Evolutionary conservation across 2,888 invertebrate genomes (phyloP).

Genomic region (Myopa tessellatipennis): DNA sequence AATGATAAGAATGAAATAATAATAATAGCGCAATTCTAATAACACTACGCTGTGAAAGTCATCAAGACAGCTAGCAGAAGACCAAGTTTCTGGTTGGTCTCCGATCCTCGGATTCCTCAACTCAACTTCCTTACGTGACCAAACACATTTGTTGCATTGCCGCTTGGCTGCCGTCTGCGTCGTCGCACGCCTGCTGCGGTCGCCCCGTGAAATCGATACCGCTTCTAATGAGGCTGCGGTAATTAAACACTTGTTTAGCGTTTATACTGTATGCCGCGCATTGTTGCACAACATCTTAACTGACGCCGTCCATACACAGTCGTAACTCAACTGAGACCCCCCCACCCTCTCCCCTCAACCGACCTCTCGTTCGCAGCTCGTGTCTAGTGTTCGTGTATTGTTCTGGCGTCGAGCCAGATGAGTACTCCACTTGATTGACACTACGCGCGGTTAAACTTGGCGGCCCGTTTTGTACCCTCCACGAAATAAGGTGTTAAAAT

Average conservation of each 20-base stretch:
- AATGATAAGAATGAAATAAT: not conserved
- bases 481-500: slow-evolving; percentile 18
- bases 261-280: slow-evolving; percentile 15
- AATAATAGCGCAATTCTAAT: slow-evolving; percentile 14
- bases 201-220: slow-evolving; percentile 24
- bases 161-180: not conserved
- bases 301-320: not conserved
- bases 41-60: not conserved
- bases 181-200: not conserved
- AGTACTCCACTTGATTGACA: slow-evolving; percentile 29
- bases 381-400: not conserved
- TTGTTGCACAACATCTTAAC: slow-evolving; percentile 27
- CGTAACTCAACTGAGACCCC: not conserved
- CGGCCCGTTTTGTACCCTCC: not conserved
- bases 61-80: not conserved
- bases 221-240: slow-evolving; percentile 32
- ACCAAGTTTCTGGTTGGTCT: not conserved
- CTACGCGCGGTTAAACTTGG: not conserved
- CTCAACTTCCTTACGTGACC: slow-evolving; percentile 13
- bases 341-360: not conserved
- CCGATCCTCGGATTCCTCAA: not conserved
- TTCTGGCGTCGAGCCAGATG: not conserved
- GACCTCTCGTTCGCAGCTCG: not conserved
- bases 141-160: not conserved
- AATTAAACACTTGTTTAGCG: slow-evolving; percentile 39